Conservation (phyloP, 2,888 invertebrate species). For the Dendrolimus pini region DNA sequence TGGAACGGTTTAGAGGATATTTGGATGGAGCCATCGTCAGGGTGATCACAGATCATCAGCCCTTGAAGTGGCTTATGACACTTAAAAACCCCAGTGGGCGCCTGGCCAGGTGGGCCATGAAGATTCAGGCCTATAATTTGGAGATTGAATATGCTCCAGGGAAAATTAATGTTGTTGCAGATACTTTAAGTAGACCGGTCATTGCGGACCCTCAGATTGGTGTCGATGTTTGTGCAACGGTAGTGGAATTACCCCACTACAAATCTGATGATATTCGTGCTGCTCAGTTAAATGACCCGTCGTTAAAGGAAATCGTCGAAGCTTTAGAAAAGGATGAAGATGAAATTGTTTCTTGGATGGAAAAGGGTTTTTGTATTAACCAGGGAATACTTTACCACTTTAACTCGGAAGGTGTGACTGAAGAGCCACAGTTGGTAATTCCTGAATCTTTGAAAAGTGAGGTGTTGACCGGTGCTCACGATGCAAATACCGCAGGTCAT, state of each 20-base stretch:
- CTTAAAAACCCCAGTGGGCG: conserved; percentile 41
- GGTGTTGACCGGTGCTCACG: not conserved
- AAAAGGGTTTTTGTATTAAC: not conserved
- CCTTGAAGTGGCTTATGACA: conserved; percentile 42
- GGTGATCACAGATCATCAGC: conserved; percentile 41
- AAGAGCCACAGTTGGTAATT: not conserved
- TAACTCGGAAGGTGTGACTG: not conserved
- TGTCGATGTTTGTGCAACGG: too few relatives aligned
- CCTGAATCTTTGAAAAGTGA: not conserved
- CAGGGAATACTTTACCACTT: not conserved
- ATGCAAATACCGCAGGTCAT: not conserved
- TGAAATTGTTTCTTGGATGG: not conserved
- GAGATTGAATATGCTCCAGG: conserved; percentile 4
- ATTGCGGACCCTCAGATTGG: too few relatives aligned
- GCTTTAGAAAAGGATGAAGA: not conserved
- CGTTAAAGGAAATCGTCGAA: too few relatives aligned
- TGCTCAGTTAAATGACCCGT: too few relatives aligned
- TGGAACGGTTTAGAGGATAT: conserved; percentile 27
- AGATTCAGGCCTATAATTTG: conserved; percentile 3
- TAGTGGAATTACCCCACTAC: too few relatives aligned
- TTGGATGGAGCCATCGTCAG: not conserved
- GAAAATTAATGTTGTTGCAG: conserved; percentile 1
- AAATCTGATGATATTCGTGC: too few relatives aligned
- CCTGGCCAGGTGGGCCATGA: conserved; percentile 46
- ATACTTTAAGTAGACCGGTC: not conserved